Evolutionary conservation across 1,140 invertebrate species (phyloP), one percentile per base, ranked within the genome.

Genomic region (Sarcophaga bullata): DNA sequence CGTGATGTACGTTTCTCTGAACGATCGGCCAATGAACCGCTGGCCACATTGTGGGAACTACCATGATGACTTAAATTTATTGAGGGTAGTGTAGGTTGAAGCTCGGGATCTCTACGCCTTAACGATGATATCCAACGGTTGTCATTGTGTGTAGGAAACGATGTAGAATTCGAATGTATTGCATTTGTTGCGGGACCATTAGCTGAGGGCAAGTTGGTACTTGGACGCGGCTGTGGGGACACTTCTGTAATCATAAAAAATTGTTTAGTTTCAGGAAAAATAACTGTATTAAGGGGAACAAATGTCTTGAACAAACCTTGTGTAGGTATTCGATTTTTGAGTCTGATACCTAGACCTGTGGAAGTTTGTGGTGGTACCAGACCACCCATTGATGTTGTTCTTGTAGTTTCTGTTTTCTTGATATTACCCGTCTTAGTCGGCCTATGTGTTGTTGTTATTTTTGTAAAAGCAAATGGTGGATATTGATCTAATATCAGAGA

Each of bases 51-150:
- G 47, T 85, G 86, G 0, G 86, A 85, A 84, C 87, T 89, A 10
- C 86, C 85, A 62, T 88, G 86, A 81, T 90, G 87, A 58, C 86
- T 89, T 80, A 87, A 84, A 84, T 85, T 89, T 78, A 94, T 93
- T 8, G 93, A 92, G 15, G 94, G 94, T 78, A 94, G 86, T 8
- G 92, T 92, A 1, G 93, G 93, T 85, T 94, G 93, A 7, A 94
- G 90, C 82, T 94, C 93, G 1, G 93, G 93, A 89, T 94, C 93
- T 68, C 93, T 89, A 83, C 92, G 92, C 3, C 94, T 86, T 15
- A 94, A 85, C 19, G 93, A 93, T 13, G 87, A 89, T 8, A 90
- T 86, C 89, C 89, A 90, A n/a, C 89, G 86, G 75, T 85, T 87
- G 50, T 90, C 89, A 82, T 87, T 85, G 73, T 87, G 87, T 75